Conservation (phyloP, 2,888 invertebrate species). For the Ecliptopera silaceata region DNA sequence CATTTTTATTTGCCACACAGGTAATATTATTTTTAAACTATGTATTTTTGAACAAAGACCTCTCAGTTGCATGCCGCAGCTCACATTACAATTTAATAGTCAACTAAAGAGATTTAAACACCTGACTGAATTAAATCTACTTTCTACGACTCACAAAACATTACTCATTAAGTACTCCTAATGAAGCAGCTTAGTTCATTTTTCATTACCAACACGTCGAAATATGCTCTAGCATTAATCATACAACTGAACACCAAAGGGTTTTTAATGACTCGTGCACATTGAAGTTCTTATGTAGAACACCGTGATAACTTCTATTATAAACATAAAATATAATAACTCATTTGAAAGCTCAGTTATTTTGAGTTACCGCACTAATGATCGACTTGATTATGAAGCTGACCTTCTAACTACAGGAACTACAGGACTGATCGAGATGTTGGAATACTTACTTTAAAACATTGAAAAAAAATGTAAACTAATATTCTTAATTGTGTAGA, state of each 20-base stretch:
- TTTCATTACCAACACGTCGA: constrained; percentile 12
- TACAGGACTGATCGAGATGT: too few species aligned
- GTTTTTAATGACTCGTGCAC: constrained; percentile 20
- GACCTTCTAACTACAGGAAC: too few species aligned
- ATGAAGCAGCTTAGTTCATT: constrained; percentile 21
- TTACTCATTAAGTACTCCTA: constrained; percentile 13
- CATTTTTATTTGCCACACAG: not conserved
- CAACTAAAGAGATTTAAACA: constrained; percentile 26
- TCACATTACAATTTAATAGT: constrained; percentile 28
- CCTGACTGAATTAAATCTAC: constrained; percentile 29
- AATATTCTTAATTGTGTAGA: too few species aligned
- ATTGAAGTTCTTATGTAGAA: not conserved
- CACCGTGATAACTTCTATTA: not conserved
- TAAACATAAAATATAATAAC: too few species aligned
- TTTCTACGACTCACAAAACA: constrained; percentile 26
- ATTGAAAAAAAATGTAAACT: too few species aligned
- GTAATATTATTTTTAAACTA: not conserved
- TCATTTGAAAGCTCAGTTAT: too few species aligned
- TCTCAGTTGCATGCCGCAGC: constrained; percentile 14
- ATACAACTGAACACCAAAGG: constrained; percentile 24
- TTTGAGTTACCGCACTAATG: too few species aligned
- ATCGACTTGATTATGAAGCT: too few species aligned
- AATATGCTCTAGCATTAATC: constrained; percentile 23
- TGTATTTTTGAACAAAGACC: constrained; percentile 13
- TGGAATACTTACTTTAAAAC: too few species aligned